Conservation (phyloP, 1,140 invertebrate species). For the Muscidifurax raptorellus region DNA sequence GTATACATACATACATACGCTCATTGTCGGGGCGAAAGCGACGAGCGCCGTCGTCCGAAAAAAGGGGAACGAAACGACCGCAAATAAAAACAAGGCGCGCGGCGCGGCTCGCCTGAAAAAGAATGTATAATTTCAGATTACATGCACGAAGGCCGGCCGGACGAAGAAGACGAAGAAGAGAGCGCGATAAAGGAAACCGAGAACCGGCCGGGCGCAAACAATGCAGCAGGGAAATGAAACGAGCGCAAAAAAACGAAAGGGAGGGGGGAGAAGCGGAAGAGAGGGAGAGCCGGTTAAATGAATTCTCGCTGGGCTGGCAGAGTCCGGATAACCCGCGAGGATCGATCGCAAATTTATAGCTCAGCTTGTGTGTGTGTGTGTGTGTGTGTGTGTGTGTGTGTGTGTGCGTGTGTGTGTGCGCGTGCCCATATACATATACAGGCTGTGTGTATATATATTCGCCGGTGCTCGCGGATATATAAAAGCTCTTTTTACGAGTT, state of each 20-base stretch:
- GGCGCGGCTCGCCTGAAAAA: slow-evolving; percentile 5
- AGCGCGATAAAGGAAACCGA: slow-evolving; percentile 30
- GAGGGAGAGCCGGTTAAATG: slow-evolving; percentile 50
- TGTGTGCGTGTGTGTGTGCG: too few relatives aligned
- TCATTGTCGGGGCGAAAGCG: not conserved
- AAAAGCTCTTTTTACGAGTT: slow-evolving; percentile 4
- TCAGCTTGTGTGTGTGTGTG: not conserved
- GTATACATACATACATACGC: not conserved
- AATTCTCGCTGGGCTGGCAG: slow-evolving; percentile 46
- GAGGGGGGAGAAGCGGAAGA: slow-evolving; percentile 22
- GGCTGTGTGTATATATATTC: not conserved
- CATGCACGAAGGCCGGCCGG: slow-evolving; percentile 12
- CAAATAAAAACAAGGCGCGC: not conserved
- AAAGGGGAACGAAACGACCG: not conserved
- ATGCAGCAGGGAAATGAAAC: slow-evolving; percentile 33
- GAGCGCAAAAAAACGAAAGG: not conserved
- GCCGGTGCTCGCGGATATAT: slow-evolving; percentile 2
- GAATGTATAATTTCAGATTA: slow-evolving; percentile 48
- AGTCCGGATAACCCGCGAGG: slow-evolving; percentile 48
- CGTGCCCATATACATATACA: not conserved
- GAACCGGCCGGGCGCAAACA: slow-evolving; percentile 14
- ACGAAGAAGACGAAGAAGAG: slow-evolving; percentile 25
- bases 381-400: not conserved
- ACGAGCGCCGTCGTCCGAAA: not conserved
- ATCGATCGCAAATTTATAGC: slow-evolving; percentile 55